A percentile compares a stretch with the other conserved stretches of the same genome.
These are phyloP conservation scores for Muschampia plurimacula DNA, from an alignment of 2,888 invertebrate species.

Conservation along the genomic window DNA sequence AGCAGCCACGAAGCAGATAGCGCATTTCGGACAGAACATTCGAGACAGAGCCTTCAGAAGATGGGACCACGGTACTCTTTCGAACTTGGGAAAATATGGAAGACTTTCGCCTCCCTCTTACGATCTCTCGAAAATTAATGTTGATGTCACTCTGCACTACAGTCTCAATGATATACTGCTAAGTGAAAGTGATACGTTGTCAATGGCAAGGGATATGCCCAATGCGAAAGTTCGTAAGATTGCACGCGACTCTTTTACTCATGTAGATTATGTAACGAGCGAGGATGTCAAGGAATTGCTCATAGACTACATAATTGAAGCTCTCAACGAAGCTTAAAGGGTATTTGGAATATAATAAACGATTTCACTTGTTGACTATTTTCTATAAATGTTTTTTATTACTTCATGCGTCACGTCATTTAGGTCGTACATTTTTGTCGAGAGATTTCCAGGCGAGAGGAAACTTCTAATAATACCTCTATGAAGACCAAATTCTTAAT, in stretches of 20 bases:
- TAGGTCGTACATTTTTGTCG: neutral
- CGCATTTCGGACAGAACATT: conserved; percentile 53
- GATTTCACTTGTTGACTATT: neutral
- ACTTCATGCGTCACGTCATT: neutral
- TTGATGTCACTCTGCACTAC: conserved; percentile 48
- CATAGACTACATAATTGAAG: conserved; percentile 43
- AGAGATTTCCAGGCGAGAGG: neutral
- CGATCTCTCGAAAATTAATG: conserved; percentile 46
- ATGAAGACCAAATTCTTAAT: too few species aligned
- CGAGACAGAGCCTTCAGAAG: conserved; percentile 47
- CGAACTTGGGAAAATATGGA: conserved; percentile 48
- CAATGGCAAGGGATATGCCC: conserved; percentile 47
- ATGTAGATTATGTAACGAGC: conserved; percentile 47
- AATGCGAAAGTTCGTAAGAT: conserved; percentile 46
- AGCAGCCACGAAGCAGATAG: conserved; percentile 50
- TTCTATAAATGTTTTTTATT: neutral
- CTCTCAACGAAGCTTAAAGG: neutral
- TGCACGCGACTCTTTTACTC: conserved; percentile 45
- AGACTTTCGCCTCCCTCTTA: conserved; percentile 44
- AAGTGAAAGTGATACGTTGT: conserved; percentile 47
- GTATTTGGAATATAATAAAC: neutral
- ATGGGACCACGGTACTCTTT: conserved; percentile 46
- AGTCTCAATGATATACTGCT: conserved; percentile 45
- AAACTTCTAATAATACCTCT: too few species aligned
- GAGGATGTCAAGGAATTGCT: conserved; percentile 45